A percentile compares a stretch with the other conserved stretches of the same genome.
Conservation (phyloP, 2,888 invertebrate species). For the Pseudoips prasinana region DNA sequence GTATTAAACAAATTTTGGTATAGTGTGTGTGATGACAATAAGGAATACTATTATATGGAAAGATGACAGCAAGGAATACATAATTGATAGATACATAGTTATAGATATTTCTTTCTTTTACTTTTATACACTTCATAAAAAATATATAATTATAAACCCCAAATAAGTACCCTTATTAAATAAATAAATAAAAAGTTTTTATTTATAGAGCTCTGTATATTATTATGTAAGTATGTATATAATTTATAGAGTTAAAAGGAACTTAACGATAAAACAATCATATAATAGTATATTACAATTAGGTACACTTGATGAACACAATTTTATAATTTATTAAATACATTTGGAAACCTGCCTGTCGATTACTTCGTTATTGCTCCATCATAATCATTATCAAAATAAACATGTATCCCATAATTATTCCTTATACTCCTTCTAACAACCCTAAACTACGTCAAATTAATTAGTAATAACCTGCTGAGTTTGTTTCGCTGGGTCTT, state of each 20-base stretch:
- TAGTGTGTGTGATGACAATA: too few species aligned
- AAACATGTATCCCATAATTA: conserved; percentile 70
- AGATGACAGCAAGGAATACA: too few species aligned
- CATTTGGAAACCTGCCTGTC: conserved; percentile 64
- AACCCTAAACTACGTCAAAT: conserved; percentile 77
- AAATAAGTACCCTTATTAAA: too few species aligned
- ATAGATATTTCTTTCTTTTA: too few species aligned
- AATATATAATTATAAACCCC: too few species aligned
- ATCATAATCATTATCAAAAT: conserved; percentile 50
- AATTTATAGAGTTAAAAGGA: conserved; percentile 40
- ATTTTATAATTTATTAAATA: conserved; percentile 39
- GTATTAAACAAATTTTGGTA: too few species aligned
- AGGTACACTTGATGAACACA: conserved; percentile 57
- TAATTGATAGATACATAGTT: too few species aligned
- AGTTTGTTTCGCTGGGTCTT: too few species aligned
- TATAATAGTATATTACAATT: conserved; percentile 48
- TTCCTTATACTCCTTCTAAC: conserved; percentile 69
- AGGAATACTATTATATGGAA: too few species aligned
- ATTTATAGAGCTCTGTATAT: conserved; percentile 26
- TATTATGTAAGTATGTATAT: conserved; percentile 35
- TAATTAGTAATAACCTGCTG: conserved; percentile 80
- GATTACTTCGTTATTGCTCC: conserved; percentile 57
- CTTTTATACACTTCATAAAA: too few species aligned
- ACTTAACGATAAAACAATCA: conserved; percentile 41
- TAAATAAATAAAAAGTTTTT: too few species aligned